Percentiles rank a stretch among this genome's conserved stretches.
Evolutionary conservation across 2,888 invertebrate genomes (phyloP).

Genomic region (Aphrophora alni): DNA sequence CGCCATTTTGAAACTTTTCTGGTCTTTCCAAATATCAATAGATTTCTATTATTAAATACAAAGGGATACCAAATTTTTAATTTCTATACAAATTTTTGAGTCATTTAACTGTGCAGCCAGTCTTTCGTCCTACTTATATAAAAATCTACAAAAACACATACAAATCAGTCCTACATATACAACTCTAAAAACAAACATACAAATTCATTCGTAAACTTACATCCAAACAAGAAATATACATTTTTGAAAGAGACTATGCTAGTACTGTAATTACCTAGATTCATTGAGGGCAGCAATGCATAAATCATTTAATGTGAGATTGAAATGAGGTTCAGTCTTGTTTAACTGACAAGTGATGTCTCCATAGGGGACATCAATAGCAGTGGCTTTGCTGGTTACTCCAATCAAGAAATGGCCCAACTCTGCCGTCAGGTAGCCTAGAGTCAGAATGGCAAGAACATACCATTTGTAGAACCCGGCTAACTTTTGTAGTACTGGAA

Average conservation of each 20-base stretch:
- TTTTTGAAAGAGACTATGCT: slow-evolving; percentile 55
- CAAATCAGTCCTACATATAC: no score
- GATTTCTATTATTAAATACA: no score
- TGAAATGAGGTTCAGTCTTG: slow-evolving; percentile 54
- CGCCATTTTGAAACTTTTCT: no score
- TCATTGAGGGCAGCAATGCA: slow-evolving; percentile 65
- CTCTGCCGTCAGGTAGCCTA: slow-evolving; percentile 86
- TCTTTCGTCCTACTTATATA: no score
- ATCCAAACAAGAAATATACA: no score
- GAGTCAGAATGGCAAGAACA: slow-evolving; percentile 77
- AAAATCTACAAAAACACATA: no score
- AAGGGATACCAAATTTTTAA: no score
- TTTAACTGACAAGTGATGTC: slow-evolving; percentile 82
- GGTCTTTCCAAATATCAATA: no score
- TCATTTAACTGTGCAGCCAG: no score
- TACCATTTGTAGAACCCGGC: slow-evolving; percentile 77
- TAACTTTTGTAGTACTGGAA: slow-evolving; percentile 64
- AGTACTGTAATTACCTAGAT: slow-evolving; percentile 56
- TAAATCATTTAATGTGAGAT: slow-evolving; percentile 47
- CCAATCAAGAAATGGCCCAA: slow-evolving; percentile 86
- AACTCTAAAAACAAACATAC: no score
- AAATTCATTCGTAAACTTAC: no score
- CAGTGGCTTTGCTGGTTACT: slow-evolving; percentile 86
- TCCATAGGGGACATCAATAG: slow-evolving; percentile 84
- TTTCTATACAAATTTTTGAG: no score